phyloP scores from a whole-genome alignment of 35 echinoderm and acorn worm genomes.

The Hemicentrotus pulcherrimus region DNA sequence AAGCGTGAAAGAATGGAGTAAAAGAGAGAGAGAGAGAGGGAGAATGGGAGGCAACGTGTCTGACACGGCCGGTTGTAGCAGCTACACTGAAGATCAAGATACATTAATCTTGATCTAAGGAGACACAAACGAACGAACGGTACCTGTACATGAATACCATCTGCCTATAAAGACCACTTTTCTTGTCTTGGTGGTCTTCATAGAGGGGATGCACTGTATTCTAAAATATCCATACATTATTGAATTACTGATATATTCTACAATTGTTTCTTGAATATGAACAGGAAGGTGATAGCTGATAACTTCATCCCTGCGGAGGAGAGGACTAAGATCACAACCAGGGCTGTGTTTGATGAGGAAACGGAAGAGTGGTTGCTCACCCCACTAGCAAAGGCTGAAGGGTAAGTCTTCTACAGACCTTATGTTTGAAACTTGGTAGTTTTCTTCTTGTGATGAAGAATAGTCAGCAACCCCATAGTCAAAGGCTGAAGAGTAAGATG shows the following conservation, averaged over 20 bases:
- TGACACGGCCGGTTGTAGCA: too few relatives aligned
- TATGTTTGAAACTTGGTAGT: background rate
- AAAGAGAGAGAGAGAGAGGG: background rate
- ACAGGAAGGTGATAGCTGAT: constrained; percentile 88
- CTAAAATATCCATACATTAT: background rate
- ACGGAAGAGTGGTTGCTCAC: constrained; percentile 78
- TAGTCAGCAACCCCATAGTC: constrained; percentile 73
- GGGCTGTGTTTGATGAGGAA: constrained; percentile 92
- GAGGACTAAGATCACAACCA: constrained; percentile 80
- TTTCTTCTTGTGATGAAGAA: constrained; percentile 22
- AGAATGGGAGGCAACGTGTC: too few relatives aligned
- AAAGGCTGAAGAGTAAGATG: constrained; percentile 82
- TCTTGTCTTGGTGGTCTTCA: too few relatives aligned
- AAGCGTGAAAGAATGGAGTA: too few relatives aligned
- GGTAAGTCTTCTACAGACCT: constrained; percentile 31
- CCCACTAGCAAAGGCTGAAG: constrained; percentile 78
- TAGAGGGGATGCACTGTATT: too few relatives aligned
- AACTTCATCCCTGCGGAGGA: constrained; percentile 97
- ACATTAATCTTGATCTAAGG: too few relatives aligned
- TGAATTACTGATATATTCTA: background rate
- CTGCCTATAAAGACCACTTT: too few relatives aligned
- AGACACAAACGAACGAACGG: too few relatives aligned
- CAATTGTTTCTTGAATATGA: background rate
- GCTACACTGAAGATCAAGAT: too few relatives aligned
- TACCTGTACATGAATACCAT: too few relatives aligned